Evolutionary conservation across 2,888 invertebrate species (phyloP).

Genomic region (Euphydryas editha): DNA sequence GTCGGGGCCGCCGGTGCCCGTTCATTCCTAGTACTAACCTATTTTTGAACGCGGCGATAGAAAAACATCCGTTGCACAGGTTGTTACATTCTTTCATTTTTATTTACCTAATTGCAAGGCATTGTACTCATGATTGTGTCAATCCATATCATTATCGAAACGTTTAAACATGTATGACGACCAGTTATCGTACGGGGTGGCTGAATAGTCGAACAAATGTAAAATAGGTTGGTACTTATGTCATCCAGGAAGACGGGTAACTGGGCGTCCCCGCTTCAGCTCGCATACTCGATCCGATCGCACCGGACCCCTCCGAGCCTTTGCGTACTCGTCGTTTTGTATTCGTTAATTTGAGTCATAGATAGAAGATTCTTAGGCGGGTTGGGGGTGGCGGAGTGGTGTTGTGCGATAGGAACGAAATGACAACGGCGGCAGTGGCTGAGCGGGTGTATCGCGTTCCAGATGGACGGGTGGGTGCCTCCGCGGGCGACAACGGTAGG

Average conservation of each 20-base stretch:
- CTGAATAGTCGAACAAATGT: slow-evolving; percentile 39
- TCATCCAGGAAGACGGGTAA: slow-evolving; percentile 68
- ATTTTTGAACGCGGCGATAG: slow-evolving; percentile 62
- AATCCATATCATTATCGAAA: slow-evolving; percentile 14
- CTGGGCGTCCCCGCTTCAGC: slow-evolving; percentile 67
- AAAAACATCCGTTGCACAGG: slow-evolving; percentile 49
- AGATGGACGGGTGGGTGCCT: slow-evolving; percentile 73
- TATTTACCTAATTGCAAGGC: slow-evolving; percentile 38
- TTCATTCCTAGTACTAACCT: slow-evolving; percentile 78
- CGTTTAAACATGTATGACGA: slow-evolving; percentile 11
- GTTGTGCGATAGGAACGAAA: slow-evolving; percentile 78
- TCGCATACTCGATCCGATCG: slow-evolving; percentile 79
- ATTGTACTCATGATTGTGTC: slow-evolving; percentile 24
- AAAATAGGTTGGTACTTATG: slow-evolving; percentile 69
- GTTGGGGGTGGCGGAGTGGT: slow-evolving; percentile 66
- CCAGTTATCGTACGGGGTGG: slow-evolving; percentile 26
- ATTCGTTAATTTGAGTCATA: slow-evolving; percentile 16
- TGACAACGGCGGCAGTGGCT: slow-evolving; percentile 71
- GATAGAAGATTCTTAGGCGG: slow-evolving; percentile 33
- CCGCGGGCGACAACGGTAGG: slow-evolving; percentile 74
- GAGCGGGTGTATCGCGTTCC: slow-evolving; percentile 80
- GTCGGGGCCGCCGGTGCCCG: slow-evolving; percentile 75
- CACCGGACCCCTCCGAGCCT: slow-evolving; percentile 79
- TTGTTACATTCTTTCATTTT: slow-evolving; percentile 41
- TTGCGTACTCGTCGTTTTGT: slow-evolving; percentile 59